Evolutionary conservation across 2,888 invertebrate genomes (phyloP), one percentile per base, ranked within the genome.

Genomic region (Tiliacea aurago): DNA sequence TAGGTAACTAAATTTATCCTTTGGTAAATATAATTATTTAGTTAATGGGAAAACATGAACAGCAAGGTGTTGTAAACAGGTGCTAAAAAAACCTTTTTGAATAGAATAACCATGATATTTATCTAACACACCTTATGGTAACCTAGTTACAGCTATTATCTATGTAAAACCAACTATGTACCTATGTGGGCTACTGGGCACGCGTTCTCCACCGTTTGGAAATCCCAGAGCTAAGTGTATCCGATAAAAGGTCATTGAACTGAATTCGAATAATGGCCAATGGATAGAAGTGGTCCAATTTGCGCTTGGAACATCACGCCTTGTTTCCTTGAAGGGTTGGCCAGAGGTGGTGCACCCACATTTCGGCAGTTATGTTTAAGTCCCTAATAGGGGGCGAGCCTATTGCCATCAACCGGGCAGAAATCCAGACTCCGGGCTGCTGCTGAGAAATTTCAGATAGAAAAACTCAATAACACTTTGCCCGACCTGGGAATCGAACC

Each of bases 241-340:
- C 18, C 9, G 78, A 73, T 68, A 64, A 64, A 45, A 45, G 47
- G 53, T 73, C n/a, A 53, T 64, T 67, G 78, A 68, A 43, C 55
- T 47, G 1, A 18, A 33, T 20, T 55, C n/a, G 4, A 37, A 37
- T 37, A 37, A 37, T 37, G 37, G 37, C 37, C 4, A 37, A 37
- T 37, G 37, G 37, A 37, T 37, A 4, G 4, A 4, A 37, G 4
- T 37, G 13, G 45, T 45, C 23, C 7, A 13, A 28, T 45, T 63
- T 28, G 20, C 28, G 28, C 20, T 28, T 20, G 18, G 28, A 3
- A 5, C 4, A 37, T 37, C 37, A 37, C 37, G 37, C 33, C 33
- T 33, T 33, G 33, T 33, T 33, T 33, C 4, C 33, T 33, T 33
- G 33, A 33, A 33, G 33, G 4, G 33, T 33, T 33, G 33, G 33